A percentile compares a stretch with the other conserved stretches of the same genome.
Conservation (phyloP, 2,797 vertebrate species). For the Hozukius guyotensis region DNA sequence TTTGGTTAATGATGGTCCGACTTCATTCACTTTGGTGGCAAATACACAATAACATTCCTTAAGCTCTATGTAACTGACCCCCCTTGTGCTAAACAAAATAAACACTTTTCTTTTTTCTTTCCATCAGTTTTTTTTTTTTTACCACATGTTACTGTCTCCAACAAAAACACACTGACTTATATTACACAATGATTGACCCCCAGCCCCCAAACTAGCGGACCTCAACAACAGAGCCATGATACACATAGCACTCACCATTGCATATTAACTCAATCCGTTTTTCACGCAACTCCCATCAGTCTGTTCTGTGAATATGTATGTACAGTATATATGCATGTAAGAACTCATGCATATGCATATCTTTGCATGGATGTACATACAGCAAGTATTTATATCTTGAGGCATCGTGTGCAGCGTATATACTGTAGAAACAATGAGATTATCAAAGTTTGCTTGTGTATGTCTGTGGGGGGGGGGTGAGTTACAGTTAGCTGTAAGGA, state of each 20-base stretch:
- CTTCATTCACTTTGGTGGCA: constrained; percentile 34
- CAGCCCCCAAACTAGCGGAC: neutral
- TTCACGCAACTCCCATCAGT: neutral
- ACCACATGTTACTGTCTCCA: neutral
- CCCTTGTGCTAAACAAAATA: constrained; percentile 30
- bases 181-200: constrained; percentile 15
- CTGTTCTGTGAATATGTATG: neutral
- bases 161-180: neutral
- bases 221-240: neutral
- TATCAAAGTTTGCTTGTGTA: neutral
- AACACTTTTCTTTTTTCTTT: neutral
- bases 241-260: neutral
- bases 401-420: neutral
- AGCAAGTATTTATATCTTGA: neutral
- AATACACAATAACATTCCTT: constrained; percentile 53
- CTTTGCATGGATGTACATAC: neutral
- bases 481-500: constrained; percentile 47
- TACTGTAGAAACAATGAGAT: neutral
- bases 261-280: neutral
- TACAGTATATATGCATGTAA: neutral
- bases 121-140: neutral
- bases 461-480: neutral
- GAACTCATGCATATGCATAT: neutral
- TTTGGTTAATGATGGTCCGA: neutral
- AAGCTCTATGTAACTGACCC: constrained; percentile 34